Conservation (phyloP, 2,113 vertebrate species). For the Aythya baeri region DNA sequence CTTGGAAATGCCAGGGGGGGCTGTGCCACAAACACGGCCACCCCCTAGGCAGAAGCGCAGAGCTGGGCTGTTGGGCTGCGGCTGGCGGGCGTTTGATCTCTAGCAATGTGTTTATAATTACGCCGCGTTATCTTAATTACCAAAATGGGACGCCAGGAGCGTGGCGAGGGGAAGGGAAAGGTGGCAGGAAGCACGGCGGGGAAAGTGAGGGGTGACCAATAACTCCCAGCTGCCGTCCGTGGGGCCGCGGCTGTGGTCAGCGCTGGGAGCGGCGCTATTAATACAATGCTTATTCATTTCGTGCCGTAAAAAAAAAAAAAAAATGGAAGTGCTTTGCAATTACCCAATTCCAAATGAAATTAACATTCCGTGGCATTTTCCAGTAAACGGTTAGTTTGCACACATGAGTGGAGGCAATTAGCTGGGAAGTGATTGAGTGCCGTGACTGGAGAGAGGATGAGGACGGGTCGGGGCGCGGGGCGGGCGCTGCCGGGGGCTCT, state of each 20-base stretch:
- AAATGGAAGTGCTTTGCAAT: slow-evolving; percentile 54
- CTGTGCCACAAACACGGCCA: background rate
- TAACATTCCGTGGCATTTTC: slow-evolving; percentile 79
- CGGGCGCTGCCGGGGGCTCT: accelerated
- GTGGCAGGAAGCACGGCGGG: background rate
- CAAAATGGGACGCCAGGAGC: background rate
- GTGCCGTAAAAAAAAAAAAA: slow-evolving; percentile 7
- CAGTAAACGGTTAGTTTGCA: slow-evolving; percentile 74
- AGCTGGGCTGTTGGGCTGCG: accelerated
- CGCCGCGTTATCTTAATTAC: slow-evolving; percentile 71
- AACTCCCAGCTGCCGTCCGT: background rate
- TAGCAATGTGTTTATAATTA: slow-evolving; percentile 68
- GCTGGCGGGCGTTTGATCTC: background rate
- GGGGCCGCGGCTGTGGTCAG: background rate
- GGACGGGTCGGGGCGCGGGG: background rate
- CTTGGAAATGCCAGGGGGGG: background rate
- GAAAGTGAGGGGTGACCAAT: background rate
- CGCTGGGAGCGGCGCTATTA: slow-evolving; percentile 70
- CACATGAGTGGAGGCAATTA: slow-evolving; percentile 80
- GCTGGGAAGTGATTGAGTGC: slow-evolving; percentile 52
- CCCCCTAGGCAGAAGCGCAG: accelerated
- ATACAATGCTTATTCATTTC: slow-evolving; percentile 72
- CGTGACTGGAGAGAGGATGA: slow-evolving; percentile 68
- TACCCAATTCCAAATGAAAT: slow-evolving; percentile 73
- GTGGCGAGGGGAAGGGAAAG: background rate